Evolutionary conservation across 1,140 invertebrate species (phyloP).

Genomic region (Neelides sp.): DNA sequence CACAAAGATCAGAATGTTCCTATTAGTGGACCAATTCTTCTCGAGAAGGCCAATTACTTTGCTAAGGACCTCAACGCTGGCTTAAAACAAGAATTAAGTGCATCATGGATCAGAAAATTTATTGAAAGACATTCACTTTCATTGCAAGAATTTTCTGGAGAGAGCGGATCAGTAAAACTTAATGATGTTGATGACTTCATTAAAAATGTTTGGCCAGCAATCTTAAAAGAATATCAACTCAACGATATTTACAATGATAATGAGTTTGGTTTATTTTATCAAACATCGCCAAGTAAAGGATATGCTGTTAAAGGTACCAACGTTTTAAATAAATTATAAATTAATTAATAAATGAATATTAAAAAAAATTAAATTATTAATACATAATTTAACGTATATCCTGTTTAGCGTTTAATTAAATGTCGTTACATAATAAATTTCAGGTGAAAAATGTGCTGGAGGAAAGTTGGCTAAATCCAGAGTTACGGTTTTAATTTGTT

Average conservation of each 20-base stretch:
- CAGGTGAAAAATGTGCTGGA: conserved; percentile 35
- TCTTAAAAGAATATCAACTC: conserved; percentile 33
- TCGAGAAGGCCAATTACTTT: conserved; percentile 29
- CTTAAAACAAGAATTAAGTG: conserved; percentile 28
- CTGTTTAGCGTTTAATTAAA: too few relatives aligned
- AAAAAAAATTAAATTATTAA: too few relatives aligned
- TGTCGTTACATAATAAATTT: too few relatives aligned
- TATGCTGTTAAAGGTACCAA: conserved; percentile 35
- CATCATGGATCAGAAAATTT: conserved; percentile 33
- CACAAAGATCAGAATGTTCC: conserved; percentile 8
- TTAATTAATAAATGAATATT: too few relatives aligned
- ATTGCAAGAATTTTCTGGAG: conserved; percentile 21
- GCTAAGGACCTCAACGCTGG: conserved; percentile 26
- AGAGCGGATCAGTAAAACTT: conserved; percentile 19
- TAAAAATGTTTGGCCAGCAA: conserved; percentile 5
- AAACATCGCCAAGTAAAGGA: conserved; percentile 37
- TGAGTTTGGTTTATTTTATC: conserved; percentile 40
- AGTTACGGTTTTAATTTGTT: conserved; percentile 37
- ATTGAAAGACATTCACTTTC: conserved; percentile 20
- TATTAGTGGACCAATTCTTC: conserved; percentile 26
- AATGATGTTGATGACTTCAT: conserved; percentile 1
- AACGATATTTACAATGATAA: conserved; percentile 40
- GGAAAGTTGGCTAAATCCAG: conserved; percentile 39
- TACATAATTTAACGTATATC: too few relatives aligned
- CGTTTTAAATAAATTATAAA: too few relatives aligned